Percentiles rank a stretch among this genome's conserved stretches.
Conservation (phyloP, 2,797 vertebrate species). For the Cirrhinus mrigala region DNA sequence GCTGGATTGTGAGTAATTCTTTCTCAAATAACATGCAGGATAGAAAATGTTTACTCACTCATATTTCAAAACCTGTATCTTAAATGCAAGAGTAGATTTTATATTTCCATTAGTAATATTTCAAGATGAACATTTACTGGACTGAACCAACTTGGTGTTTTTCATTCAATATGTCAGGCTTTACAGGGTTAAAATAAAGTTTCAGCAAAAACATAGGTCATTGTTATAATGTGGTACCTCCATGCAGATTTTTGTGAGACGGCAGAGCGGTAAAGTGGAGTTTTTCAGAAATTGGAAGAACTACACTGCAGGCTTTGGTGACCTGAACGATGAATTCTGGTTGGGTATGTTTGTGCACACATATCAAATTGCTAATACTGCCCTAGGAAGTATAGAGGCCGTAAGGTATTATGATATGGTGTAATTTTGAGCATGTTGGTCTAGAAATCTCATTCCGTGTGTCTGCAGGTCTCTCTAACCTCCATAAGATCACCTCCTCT, state of each 20-base stretch:
- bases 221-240: constrained; percentile 3
- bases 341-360: constrained; percentile 80
- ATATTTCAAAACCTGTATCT: background rate
- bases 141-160: background rate
- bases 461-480: constrained; percentile 87
- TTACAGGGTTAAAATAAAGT: background rate
- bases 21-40: background rate
- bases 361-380: background rate
- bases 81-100: background rate
- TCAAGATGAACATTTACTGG: too few species aligned
- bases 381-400: background rate
- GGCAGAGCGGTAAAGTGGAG: constrained; percentile 89
- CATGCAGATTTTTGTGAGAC: constrained; percentile 89
- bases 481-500: constrained; percentile 92
- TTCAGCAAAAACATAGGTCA: background rate
- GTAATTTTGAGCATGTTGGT: background rate
- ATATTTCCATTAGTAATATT: background rate
- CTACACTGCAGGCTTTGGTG: constrained; percentile 90
- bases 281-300: constrained; percentile 97
- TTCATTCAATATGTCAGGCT: background rate
- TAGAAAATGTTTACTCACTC: background rate
- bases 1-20: constrained; percentile 91
- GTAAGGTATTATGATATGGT: background rate
- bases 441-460: constrained; percentile 10
- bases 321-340: constrained; percentile 94